These are phyloP conservation scores for Eurystomus gularis DNA, from an alignment of 2,113 vertebrate genomes.

Conservation along the genomic window DNA sequence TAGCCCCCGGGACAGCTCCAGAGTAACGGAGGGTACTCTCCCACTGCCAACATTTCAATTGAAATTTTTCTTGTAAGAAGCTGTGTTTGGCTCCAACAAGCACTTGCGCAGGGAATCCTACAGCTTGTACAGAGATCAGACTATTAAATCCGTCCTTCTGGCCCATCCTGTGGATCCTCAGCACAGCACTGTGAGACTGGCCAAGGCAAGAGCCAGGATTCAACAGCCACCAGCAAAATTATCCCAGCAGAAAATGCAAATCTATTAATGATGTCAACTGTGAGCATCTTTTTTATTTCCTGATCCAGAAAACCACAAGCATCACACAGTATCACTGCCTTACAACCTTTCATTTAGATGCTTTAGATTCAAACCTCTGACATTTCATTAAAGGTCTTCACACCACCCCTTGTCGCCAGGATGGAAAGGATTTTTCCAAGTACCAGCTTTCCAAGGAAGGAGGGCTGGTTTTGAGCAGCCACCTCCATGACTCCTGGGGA, in stretches of 20 bases:
- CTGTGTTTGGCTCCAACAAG: neutral
- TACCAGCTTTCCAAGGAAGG: neutral
- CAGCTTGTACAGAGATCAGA: neutral
- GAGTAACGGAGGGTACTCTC: too few species aligned
- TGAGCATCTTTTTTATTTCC: neutral
- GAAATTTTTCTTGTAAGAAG: neutral
- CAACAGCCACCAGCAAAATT: neutral
- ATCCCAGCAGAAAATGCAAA: neutral
- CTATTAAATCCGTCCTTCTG: neutral
- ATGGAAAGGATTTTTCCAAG: neutral
- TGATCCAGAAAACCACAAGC: neutral
- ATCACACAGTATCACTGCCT: neutral
- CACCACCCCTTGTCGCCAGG: neutral
- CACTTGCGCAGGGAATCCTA: neutral
- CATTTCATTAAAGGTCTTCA: neutral
- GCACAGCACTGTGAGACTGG: neutral
- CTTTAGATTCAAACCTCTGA: neutral
- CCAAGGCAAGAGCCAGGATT: neutral
- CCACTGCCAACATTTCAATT: neutral
- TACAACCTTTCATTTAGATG: neutral
- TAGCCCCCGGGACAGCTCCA: neutral
- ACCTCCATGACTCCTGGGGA: fast-evolving
- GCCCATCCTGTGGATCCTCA: neutral
- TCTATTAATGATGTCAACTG: neutral
- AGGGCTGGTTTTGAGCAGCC: neutral